Conservation (phyloP, 2,888 invertebrate genomes). For the Mantis religiosa region DNA sequence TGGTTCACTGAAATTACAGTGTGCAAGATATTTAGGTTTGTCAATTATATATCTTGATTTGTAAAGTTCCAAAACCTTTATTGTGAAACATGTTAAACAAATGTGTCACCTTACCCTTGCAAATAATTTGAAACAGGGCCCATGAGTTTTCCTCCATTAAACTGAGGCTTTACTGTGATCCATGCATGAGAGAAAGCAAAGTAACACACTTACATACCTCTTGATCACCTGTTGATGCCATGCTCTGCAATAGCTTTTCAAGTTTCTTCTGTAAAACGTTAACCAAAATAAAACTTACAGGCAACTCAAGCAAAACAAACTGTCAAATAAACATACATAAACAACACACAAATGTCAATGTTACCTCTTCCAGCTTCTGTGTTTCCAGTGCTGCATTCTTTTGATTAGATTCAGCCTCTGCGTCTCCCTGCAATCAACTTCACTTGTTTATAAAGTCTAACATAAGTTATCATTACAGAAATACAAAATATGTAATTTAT, state of each 20-base stretch:
- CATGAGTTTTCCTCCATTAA: too few relatives aligned
- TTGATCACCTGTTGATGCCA: slow-evolving; percentile 48
- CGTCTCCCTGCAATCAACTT: slow-evolving; percentile 7
- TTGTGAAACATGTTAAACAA: too few relatives aligned
- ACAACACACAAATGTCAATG: not conserved
- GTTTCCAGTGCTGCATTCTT: slow-evolving; percentile 34
- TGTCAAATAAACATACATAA: not conserved
- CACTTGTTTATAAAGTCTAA: not conserved
- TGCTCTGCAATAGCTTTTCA: slow-evolving; percentile 49
- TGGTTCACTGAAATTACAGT: too few relatives aligned
- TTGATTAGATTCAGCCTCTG: slow-evolving; percentile 31
- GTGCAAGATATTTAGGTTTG: too few relatives aligned
- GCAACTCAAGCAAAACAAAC: not conserved
- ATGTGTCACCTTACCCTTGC: too few relatives aligned
- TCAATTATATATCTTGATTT: too few relatives aligned
- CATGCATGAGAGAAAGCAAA: not conserved
- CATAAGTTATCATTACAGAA: not conserved
- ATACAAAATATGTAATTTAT: too few relatives aligned
- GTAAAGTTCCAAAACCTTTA: too few relatives aligned
- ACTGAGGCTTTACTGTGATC: too few relatives aligned
- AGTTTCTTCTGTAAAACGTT: slow-evolving; percentile 29
- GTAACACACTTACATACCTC: slow-evolving; percentile 42
- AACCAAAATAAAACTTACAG: slow-evolving; percentile 11
- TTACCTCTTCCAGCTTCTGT: slow-evolving; percentile 35
- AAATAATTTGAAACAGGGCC: too few relatives aligned